Evolutionary conservation across 2,797 vertebrate species (phyloP).

Genomic region (Varecia variegata): DNA sequence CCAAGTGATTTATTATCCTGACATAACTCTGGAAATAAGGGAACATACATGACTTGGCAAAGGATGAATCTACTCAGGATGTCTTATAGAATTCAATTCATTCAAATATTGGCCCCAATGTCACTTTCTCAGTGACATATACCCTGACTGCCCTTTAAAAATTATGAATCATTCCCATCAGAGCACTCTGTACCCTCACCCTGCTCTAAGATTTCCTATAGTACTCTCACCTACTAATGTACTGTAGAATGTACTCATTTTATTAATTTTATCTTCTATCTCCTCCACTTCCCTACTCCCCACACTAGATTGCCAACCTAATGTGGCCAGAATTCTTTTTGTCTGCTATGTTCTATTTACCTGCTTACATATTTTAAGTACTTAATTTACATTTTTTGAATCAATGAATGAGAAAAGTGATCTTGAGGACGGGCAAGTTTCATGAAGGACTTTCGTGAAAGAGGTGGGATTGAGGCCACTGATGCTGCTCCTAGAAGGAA

Average conservation of each 20-base stretch:
- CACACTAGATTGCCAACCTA: background rate
- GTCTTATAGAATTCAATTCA: background rate
- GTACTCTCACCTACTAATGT: background rate
- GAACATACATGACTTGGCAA: background rate
- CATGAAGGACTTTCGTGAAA: background rate
- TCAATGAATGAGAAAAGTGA: background rate
- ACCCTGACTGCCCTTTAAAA: background rate
- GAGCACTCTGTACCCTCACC: background rate
- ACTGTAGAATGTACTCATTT: background rate
- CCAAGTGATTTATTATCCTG: background rate
- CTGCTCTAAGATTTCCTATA: no score
- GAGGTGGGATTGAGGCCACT: background rate
- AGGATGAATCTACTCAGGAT: background rate
- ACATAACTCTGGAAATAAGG: background rate
- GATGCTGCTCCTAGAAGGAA: background rate
- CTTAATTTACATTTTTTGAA: background rate
- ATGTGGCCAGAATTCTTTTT: background rate
- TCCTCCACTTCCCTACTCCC: no score
- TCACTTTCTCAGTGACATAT: background rate
- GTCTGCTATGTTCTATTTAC: no score
- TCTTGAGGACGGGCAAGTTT: background rate
- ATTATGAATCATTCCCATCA: background rate
- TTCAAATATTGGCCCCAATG: background rate
- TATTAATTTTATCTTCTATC: background rate
- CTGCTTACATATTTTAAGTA: background rate